Conservation (phyloP, 2,888 invertebrate species). For the Brenthis daphne region DNA sequence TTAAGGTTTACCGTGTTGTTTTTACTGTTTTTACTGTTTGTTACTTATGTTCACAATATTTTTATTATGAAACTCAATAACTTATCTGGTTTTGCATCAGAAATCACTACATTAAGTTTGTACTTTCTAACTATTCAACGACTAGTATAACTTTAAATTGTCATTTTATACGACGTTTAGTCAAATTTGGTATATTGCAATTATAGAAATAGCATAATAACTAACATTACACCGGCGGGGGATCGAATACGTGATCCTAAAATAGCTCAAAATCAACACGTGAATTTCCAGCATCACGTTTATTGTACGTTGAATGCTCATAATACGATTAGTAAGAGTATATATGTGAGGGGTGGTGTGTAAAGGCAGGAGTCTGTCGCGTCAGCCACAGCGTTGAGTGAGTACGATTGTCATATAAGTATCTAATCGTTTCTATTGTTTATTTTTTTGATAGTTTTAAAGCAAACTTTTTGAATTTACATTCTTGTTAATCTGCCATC, state of each 20-base stretch:
- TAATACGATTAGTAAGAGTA: constrained; percentile 38
- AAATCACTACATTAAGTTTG: no score
- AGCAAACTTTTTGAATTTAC: constrained; percentile 3
- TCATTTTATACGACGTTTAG: no score
- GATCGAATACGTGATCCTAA: background rate
- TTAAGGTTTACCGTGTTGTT: no score
- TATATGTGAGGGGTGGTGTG: constrained; percentile 31
- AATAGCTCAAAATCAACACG: constrained; percentile 21
- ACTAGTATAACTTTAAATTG: no score
- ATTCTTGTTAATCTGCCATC: background rate
- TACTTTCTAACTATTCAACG: no score
- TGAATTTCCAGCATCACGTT: constrained; percentile 34
- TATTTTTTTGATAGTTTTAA: background rate
- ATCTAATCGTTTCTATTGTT: background rate
- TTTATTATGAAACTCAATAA: no score
- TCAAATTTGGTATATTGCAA: no score
- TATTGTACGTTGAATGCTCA: constrained; percentile 3
- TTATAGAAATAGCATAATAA: no score
- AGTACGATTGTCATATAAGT: constrained; percentile 26
- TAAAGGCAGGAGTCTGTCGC: constrained; percentile 43
- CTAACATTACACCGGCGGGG: no score
- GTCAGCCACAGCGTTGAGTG: constrained; percentile 42
- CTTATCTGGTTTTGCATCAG: no score
- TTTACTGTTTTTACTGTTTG: no score
- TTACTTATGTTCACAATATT: no score